phyloP scores from a whole-genome alignment of 2,888 invertebrate species.

The Caenorhabditis drosophilae region DNA sequence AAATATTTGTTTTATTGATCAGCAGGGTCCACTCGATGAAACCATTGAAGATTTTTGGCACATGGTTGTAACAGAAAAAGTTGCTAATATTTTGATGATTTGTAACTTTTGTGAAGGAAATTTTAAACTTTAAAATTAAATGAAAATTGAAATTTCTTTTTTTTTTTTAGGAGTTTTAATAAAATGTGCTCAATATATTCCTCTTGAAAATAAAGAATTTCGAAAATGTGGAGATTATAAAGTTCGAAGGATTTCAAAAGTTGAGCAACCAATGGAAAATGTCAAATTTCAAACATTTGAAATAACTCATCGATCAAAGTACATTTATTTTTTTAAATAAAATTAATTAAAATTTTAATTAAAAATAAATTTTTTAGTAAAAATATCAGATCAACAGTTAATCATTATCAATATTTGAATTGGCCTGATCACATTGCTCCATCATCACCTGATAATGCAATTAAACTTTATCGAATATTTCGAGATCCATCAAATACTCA shows the following conservation, averaged over 20 bases:
- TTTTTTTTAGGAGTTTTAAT: neutral
- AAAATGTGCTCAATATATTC: neutral
- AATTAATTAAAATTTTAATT: neutral
- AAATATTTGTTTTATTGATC: too few relatives aligned
- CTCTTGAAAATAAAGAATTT: neutral
- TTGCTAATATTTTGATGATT: neutral
- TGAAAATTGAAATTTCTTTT: neutral
- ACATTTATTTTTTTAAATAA: neutral
- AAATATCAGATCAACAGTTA: neutral
- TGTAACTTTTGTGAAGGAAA: neutral
- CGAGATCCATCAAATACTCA: neutral
- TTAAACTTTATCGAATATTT: neutral
- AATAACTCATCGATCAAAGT: neutral
- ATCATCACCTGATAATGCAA: neutral
- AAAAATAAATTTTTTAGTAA: neutral
- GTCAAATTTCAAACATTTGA: neutral
- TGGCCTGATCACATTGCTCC: constrained; percentile 6
- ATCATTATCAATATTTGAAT: neutral
- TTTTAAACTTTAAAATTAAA: too few relatives aligned
- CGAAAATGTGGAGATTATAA: neutral
- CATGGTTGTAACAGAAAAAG: constrained; percentile 1
- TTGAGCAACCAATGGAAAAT: neutral
- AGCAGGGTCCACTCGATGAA: constrained; percentile 1
- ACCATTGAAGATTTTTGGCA: constrained; percentile 8
- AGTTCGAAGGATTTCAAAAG: neutral